phyloP scores from a whole-genome alignment of 2,888 invertebrate genomes.

The Drosophila ezoana region DNA sequence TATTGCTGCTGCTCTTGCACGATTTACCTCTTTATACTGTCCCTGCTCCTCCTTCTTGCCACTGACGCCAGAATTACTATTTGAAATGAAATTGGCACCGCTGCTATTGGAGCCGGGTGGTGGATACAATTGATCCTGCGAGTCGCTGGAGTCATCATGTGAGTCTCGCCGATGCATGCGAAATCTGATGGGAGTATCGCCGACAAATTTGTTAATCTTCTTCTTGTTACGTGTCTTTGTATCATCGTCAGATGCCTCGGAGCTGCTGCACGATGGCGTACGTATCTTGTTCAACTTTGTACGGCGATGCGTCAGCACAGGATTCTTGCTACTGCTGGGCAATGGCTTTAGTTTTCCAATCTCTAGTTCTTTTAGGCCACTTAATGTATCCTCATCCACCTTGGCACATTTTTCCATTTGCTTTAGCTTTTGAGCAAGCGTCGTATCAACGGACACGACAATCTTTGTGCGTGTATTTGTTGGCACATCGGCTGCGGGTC shows the following conservation, averaged over 20 bases:
- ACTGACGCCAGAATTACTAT: conserved; percentile 64
- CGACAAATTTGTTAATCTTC: conserved; percentile 89
- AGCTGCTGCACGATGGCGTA: conserved; percentile 96
- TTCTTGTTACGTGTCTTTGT: conserved; percentile 92
- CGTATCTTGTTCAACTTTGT: conserved; percentile 90
- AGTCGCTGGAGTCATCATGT: conserved; percentile 94
- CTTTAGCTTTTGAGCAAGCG: conserved; percentile 78
- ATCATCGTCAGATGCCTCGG: conserved; percentile 96
- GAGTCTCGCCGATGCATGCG: conserved; percentile 90
- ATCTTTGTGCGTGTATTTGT: conserved; percentile 87
- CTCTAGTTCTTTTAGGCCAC: conserved; percentile 82
- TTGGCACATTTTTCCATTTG: conserved; percentile 74
- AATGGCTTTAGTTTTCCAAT: conserved; percentile 82
- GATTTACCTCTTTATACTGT: conserved; percentile 75
- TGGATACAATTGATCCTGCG: conserved; percentile 88
- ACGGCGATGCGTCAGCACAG: conserved; percentile 86
- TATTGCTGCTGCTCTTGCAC: neutral
- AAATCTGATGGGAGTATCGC: conserved; percentile 87
- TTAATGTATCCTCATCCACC: conserved; percentile 67
- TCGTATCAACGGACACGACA: conserved; percentile 78
- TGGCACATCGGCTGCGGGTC: conserved; percentile 84
- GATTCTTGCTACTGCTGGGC: conserved; percentile 81
- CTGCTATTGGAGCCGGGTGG: conserved; percentile 77
- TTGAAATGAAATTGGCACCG: conserved; percentile 78
- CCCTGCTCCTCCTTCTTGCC: conserved; percentile 81